Base-by-base conservation (phyloP, 2,888 invertebrate species). In the Trisateles emortualis region DNA sequence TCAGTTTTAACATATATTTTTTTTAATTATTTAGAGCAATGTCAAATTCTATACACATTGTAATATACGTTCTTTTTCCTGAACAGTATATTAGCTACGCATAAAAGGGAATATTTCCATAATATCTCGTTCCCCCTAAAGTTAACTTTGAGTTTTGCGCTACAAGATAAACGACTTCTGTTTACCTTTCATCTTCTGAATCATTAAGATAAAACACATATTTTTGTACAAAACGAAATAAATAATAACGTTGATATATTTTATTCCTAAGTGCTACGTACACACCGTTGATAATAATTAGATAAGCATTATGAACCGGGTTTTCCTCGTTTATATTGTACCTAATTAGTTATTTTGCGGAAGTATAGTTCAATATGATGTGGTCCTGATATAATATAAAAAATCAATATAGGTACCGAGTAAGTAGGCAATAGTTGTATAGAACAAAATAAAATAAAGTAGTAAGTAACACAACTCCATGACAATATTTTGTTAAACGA, bases 91-190 rank as follows among this genome's bases (percentile, higher is more conserved):
- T 55, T 55, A 59, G 41, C 36, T 10, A 59, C 39, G 38, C 48
- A 52, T 36, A 65, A 45, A 48, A 49, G 30, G 53, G 35, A 40
- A n/a, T 44, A 69, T 54, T 69, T 55, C 52, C 70, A 55, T 61
- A 65, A 47, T 46, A 49, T 52, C 48, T 30, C 43, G 59, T 68
- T 55, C 43, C 45, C 46, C 46, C 38, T 40, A 29, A 52, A 48
- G 50, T 45, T 55, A 24, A 35, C 33, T 48, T 40, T 26, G 49
- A 50, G 38, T 19, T 38, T 49, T 52, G 11, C 9, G 26, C 44
- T 32, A 46, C 19, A 33, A 50, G 49, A 64, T 48, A 47, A 49
- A 51, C 32, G 52, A 9, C 24, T 46, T 54, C 36, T 65, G 38
- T 50, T 55, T 52, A 52, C 52, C 67, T 63, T 50, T 46, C 35